Evolutionary conservation across 1,140 invertebrate species (phyloP).

Genomic region (Drosophila ananassae): DNA sequence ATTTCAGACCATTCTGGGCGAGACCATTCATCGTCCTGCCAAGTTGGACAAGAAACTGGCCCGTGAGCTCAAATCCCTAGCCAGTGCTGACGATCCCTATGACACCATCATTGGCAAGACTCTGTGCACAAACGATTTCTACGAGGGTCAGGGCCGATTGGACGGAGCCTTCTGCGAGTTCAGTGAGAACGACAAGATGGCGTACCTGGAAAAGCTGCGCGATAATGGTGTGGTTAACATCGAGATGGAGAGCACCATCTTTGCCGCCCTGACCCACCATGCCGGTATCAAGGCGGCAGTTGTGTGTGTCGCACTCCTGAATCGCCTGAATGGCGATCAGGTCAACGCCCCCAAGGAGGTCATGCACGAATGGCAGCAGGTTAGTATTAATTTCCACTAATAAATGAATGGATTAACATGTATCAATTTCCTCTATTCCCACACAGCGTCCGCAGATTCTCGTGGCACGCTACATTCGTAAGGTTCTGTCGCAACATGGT

Average conservation of each 20-base stretch:
- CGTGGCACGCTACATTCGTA: slow-evolving; percentile 94
- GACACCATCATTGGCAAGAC: slow-evolving; percentile 95
- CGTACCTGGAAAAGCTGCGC: slow-evolving; percentile 91
- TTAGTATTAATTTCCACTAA: background rate
- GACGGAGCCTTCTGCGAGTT: slow-evolving; percentile 99
- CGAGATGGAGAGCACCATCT: slow-evolving; percentile 96
- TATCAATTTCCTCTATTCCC: background rate
- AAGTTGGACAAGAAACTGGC: slow-evolving; percentile 92
- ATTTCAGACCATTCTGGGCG: slow-evolving; percentile 93
- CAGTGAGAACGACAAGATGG: slow-evolving; percentile 94
- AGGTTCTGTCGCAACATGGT: slow-evolving; percentile 91
- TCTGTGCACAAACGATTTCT: slow-evolving; percentile 98
- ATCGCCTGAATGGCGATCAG: slow-evolving; percentile 97
- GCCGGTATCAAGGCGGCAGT: slow-evolving; percentile 97
- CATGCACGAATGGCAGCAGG: slow-evolving; percentile 94
- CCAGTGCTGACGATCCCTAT: slow-evolving; percentile 91
- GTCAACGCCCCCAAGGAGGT: slow-evolving; percentile 94
- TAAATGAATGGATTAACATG: background rate
- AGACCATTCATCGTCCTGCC: slow-evolving; percentile 91
- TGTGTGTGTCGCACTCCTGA: slow-evolving; percentile 96
- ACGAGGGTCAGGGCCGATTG: slow-evolving; percentile 97
- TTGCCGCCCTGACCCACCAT: slow-evolving; percentile 96
- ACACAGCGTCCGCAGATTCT: slow-evolving; percentile 92
- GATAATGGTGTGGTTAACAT: slow-evolving; percentile 95
- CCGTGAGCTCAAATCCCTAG: slow-evolving; percentile 90